Evolutionary conservation across 35 echinoderm and acorn worm genomes (phyloP).

Genomic region (Diadema setosum): DNA sequence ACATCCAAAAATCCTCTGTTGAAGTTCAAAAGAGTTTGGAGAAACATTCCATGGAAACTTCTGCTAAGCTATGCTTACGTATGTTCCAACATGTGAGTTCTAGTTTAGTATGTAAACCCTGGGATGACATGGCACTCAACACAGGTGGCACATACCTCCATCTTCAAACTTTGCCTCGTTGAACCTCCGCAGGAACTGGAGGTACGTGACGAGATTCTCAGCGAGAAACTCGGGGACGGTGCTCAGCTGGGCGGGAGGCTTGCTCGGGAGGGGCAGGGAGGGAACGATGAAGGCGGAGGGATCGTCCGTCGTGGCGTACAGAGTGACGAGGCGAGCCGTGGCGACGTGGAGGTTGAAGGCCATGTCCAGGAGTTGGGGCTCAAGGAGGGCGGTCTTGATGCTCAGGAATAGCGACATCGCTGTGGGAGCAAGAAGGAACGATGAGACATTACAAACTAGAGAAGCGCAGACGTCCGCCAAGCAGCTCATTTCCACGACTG

Average conservation of each 20-base stretch:
- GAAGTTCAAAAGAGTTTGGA: too few relatives aligned
- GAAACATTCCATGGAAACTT: too few relatives aligned
- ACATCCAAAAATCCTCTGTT: too few relatives aligned
- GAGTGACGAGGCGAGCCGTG: constrained; percentile 56
- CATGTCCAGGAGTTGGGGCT: constrained; percentile 44
- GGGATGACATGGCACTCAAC: too few relatives aligned
- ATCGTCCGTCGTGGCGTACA: constrained; percentile 46
- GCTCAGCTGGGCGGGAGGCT: constrained; percentile 26
- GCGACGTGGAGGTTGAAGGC: constrained; percentile 65
- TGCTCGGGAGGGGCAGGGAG: constrained; percentile 43
- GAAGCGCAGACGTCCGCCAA: too few relatives aligned
- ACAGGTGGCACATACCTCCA: constrained; percentile 14
- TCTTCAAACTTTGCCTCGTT: constrained; percentile 72
- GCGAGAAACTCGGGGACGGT: constrained; percentile 74
- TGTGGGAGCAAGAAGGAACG: background rate
- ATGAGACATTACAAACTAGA: background rate
- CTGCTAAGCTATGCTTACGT: too few relatives aligned
- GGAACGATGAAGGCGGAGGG: constrained; percentile 26
- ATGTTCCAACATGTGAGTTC: too few relatives aligned
- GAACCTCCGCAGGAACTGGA: constrained; percentile 79
- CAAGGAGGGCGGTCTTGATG: constrained; percentile 51
- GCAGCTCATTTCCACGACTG: too few relatives aligned
- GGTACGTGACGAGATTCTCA: constrained; percentile 77
- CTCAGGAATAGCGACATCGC: constrained; percentile 82
- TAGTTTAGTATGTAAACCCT: too few relatives aligned